A percentile compares a stretch with the other conserved stretches of the same genome.
phyloP scores from a whole-genome alignment of 2,797 vertebrate species.

The Gobio occitaniae region DNA sequence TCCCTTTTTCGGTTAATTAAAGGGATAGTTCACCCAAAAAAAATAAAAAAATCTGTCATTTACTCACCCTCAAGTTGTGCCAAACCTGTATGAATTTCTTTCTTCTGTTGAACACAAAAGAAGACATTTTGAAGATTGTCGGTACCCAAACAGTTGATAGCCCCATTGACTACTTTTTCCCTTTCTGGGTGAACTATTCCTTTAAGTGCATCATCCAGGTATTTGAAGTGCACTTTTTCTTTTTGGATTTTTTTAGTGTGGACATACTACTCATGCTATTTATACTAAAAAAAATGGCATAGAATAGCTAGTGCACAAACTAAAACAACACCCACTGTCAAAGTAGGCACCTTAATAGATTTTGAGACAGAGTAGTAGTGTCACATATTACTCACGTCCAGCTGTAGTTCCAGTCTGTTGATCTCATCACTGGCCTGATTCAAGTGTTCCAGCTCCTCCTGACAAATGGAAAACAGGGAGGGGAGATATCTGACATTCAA shows the following conservation, averaged over 20 bases:
- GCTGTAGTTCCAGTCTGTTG: slow-evolving; percentile 88
- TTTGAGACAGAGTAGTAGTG: background rate
- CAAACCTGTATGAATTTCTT: background rate
- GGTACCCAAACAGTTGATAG: background rate
- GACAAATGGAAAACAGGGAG: slow-evolving; percentile 46
- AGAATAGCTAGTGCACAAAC: background rate
- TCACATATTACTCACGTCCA: slow-evolving; percentile 81
- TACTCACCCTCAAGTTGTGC: background rate
- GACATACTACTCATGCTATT: background rate
- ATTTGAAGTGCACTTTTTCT: background rate
- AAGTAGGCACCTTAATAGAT: background rate
- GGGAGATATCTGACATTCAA: background rate
- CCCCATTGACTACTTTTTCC: background rate
- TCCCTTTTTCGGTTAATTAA: background rate
- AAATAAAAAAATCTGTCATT: background rate
- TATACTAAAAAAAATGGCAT: background rate
- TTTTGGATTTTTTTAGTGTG: background rate
- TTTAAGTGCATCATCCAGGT: background rate
- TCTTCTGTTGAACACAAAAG: background rate
- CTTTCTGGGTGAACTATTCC: background rate
- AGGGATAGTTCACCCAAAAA: background rate
- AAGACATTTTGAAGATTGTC: background rate
- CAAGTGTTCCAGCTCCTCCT: slow-evolving; percentile 92
- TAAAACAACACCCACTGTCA: background rate
- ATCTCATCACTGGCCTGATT: slow-evolving; percentile 93